Conservation (phyloP, 1,140 invertebrate genomes). For the Uloborus diversus region DNA sequence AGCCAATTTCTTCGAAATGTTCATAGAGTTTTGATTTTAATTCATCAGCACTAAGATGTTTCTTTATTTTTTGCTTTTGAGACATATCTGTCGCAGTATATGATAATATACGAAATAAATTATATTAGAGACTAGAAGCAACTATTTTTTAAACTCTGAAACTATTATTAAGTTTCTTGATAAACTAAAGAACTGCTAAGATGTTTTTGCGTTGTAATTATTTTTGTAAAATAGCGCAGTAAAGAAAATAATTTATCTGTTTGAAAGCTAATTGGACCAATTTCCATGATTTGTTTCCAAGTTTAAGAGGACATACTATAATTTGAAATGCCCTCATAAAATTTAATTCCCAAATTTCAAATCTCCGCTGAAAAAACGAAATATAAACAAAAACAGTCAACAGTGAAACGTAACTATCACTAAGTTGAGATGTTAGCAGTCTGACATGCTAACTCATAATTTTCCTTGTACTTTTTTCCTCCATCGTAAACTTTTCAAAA, state of each 20-base stretch:
- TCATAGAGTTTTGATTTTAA: conserved; percentile 34
- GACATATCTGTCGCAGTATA: conserved; percentile 14
- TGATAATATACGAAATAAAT: not conserved
- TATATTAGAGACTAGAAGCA: not conserved
- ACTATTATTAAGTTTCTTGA: not conserved
- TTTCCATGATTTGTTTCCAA: not conserved
- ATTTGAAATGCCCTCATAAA: not conserved
- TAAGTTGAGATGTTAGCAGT: not conserved
- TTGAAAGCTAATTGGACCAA: not conserved
- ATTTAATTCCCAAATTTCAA: not conserved
- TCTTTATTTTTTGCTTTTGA: not conserved
- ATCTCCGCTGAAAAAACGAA: not conserved
- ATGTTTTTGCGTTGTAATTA: not conserved
- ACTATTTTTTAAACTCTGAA: not conserved
- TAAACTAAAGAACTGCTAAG: not conserved
- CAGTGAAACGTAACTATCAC: too few relatives aligned
- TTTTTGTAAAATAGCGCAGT: not conserved
- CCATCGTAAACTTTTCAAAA: too few relatives aligned
- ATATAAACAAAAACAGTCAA: not conserved
- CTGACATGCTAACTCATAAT: too few relatives aligned
- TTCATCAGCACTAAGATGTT: conserved; percentile 32
- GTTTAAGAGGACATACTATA: not conserved
- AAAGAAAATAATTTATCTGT: not conserved
- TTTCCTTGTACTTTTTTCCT: too few relatives aligned
- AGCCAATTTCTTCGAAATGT: conserved; percentile 38